Evolutionary conservation across 2,797 vertebrate species (phyloP).

Genomic region (Hyperoplus lanceolatus): DNA sequence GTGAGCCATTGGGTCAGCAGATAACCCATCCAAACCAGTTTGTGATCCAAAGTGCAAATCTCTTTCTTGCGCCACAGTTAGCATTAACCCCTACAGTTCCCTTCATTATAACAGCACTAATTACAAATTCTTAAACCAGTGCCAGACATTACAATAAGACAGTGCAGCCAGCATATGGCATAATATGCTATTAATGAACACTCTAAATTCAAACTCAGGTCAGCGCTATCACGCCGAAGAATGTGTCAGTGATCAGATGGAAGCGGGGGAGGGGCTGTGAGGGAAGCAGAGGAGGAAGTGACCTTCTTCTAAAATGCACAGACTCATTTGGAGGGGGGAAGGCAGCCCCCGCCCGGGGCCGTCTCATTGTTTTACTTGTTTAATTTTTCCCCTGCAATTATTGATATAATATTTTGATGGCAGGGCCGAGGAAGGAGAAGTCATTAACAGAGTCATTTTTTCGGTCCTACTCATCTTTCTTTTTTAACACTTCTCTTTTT

Average conservation of each 20-base stretch:
- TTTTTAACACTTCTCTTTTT: constrained; percentile 46
- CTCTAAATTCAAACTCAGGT: constrained; percentile 99
- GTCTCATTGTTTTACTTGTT: constrained; percentile 87
- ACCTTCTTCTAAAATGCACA: constrained; percentile 91
- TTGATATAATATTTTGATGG: constrained; percentile 89
- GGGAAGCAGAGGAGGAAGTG: constrained; percentile 81
- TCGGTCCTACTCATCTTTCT: constrained; percentile 44
- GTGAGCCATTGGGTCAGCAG: constrained; percentile 51
- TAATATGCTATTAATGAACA: constrained; percentile 99
- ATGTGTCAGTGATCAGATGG: constrained; percentile 91
- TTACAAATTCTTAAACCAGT: constrained; percentile 98
- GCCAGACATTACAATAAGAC: constrained; percentile 96
- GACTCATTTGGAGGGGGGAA: constrained; percentile 82
- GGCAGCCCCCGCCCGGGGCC: constrained; percentile 82
- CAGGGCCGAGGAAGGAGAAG: constrained; percentile 67
- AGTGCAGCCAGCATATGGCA: constrained; percentile 98
- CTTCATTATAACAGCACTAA: constrained; percentile 99
- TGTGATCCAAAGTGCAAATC: constrained; percentile 85
- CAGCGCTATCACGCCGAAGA: constrained; percentile 94
- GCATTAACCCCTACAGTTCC: constrained; percentile 92
- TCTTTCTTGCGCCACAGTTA: constrained; percentile 88
- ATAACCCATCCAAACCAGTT: constrained; percentile 58
- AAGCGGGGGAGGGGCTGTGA: constrained; percentile 60
- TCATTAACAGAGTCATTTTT: constrained; percentile 73
- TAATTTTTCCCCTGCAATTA: constrained; percentile 88